A percentile compares a stretch with the other conserved stretches of the same genome.
Evolutionary conservation across 2,888 invertebrate species (phyloP).

Genomic region (Caenorhabditis virilis): DNA sequence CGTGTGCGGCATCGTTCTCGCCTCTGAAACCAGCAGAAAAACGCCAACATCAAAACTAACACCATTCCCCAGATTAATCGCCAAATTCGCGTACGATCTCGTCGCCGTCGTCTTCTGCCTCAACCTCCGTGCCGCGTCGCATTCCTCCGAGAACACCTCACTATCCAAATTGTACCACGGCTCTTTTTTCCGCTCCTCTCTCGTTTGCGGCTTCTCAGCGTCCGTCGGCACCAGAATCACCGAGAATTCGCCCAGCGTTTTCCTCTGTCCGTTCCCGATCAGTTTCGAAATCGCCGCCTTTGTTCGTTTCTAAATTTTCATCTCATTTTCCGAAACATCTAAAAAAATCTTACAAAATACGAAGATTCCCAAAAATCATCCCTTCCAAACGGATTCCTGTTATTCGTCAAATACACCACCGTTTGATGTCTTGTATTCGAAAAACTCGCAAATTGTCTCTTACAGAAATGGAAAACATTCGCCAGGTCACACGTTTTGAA

Average conservation of each 20-base stretch:
- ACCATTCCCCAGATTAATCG: conserved; percentile 31
- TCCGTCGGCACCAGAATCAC: conserved; percentile 31
- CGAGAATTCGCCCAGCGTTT: conserved; percentile 37
- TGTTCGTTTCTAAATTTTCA: conserved; percentile 32
- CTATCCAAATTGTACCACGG: conserved; percentile 34
- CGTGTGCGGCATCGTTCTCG: conserved; percentile 16
- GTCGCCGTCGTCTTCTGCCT: conserved; percentile 36
- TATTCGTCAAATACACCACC: conserved; percentile 32
- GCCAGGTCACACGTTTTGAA: conserved; percentile 20
- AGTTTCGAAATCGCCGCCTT: conserved; percentile 26
- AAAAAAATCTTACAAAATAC: conserved; percentile 19
- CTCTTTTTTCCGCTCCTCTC: conserved; percentile 11
- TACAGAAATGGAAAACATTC: conserved; percentile 25
- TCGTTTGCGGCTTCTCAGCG: conserved; percentile 7
- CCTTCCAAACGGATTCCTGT: conserved; percentile 33
- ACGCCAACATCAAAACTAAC: conserved; percentile 41
- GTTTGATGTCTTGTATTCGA: conserved; percentile 37
- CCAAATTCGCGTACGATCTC: conserved; percentile 30
- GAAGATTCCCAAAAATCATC: conserved; percentile 34
- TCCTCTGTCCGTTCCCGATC: conserved; percentile 22
- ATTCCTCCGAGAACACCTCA: conserved; percentile 26
- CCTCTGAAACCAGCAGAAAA: conserved; percentile 39
- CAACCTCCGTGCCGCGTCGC: conserved; percentile 27
- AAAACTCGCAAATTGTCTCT: conserved; percentile 25
- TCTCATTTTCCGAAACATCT: no score